Conservation (phyloP, 2,113 vertebrate species). For the Kryptolebias marmoratus region DNA sequence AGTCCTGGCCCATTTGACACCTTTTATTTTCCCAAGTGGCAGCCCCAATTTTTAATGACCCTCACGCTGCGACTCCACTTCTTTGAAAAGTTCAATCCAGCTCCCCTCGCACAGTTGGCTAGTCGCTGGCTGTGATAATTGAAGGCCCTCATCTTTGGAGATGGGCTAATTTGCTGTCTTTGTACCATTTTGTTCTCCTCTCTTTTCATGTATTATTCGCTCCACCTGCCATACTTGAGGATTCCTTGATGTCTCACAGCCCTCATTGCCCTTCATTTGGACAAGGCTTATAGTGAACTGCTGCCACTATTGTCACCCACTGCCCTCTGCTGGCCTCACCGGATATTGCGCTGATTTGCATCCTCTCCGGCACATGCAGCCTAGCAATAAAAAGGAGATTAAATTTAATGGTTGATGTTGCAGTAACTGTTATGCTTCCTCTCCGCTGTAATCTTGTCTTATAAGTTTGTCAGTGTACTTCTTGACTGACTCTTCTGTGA, state of each 20-base stretch:
- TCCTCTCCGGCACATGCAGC: background rate
- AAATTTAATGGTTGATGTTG: slow-evolving; percentile 48
- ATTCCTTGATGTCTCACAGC: slow-evolving; percentile 41
- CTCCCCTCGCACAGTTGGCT: slow-evolving; percentile 34
- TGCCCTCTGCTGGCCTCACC: slow-evolving; percentile 61
- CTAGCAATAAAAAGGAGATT: slow-evolving; percentile 35
- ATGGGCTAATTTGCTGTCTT: slow-evolving; percentile 65
- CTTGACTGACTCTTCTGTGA: slow-evolving; percentile 5
- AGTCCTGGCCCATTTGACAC: slow-evolving; percentile 35
- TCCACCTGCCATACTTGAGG: slow-evolving; percentile 59
- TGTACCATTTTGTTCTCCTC: slow-evolving; percentile 58
- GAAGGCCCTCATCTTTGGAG: slow-evolving; percentile 64
- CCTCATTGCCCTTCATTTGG: slow-evolving; percentile 33
- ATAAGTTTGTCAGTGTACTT: slow-evolving; percentile 8
- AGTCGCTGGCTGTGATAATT: slow-evolving; percentile 69
- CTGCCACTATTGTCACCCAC: slow-evolving; percentile 50
- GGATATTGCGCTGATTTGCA: slow-evolving; percentile 1
- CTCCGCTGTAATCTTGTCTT: slow-evolving; percentile 34
- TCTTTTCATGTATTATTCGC: slow-evolving; percentile 56
- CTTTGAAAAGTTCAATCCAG: slow-evolving; percentile 64
- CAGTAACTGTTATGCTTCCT: slow-evolving; percentile 46
- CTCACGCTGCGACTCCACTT: slow-evolving; percentile 39
- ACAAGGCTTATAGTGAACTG: slow-evolving; percentile 11
- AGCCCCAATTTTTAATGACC: slow-evolving; percentile 57
- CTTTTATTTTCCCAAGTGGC: slow-evolving; percentile 51